A percentile compares a stretch with the other conserved stretches of the same genome.
Evolutionary conservation across 2,113 vertebrate genomes (phyloP).

Genomic region (Pseudopodoces humilis): DNA sequence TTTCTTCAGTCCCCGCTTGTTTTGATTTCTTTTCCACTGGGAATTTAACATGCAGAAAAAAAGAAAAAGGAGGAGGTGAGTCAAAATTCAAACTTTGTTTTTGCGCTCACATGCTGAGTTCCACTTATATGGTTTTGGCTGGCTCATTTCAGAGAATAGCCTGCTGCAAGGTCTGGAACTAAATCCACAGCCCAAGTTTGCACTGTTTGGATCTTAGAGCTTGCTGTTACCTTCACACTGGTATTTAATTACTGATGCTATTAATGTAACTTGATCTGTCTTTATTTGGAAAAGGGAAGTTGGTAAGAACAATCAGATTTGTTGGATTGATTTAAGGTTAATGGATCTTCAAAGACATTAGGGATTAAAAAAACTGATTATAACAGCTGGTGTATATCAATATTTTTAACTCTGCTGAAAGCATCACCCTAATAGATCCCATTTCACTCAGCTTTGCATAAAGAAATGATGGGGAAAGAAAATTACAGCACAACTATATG

Average conservation of each 20-base stretch:
- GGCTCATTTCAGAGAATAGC: not conserved
- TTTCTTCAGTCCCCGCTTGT: not conserved
- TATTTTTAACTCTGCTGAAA: constrained; percentile 13
- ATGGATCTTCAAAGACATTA: constrained; percentile 24
- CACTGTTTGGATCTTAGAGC: not conserved
- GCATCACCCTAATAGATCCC: not conserved
- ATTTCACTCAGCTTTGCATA: not conserved
- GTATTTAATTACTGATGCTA: not conserved
- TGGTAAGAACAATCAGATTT: constrained; percentile 4
- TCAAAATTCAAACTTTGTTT: not conserved
- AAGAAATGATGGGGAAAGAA: not conserved
- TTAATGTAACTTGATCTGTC: constrained; percentile 5
- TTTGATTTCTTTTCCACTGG: not conserved
- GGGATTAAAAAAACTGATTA: not conserved
- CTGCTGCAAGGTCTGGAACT: not conserved
- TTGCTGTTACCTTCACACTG: not conserved
- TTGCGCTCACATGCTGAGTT: not conserved
- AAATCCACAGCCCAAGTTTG: not conserved
- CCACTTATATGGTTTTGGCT: not conserved
- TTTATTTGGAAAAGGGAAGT: not conserved
- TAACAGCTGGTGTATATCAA: not conserved
- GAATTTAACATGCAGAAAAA: not conserved
- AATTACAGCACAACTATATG: not conserved
- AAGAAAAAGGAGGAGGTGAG: not conserved
- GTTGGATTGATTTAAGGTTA: constrained; percentile 47